These are phyloP conservation scores for Paedocypris sp. DNA, from an alignment of 2,113 vertebrate genomes.

Conservation along the genomic window DNA sequence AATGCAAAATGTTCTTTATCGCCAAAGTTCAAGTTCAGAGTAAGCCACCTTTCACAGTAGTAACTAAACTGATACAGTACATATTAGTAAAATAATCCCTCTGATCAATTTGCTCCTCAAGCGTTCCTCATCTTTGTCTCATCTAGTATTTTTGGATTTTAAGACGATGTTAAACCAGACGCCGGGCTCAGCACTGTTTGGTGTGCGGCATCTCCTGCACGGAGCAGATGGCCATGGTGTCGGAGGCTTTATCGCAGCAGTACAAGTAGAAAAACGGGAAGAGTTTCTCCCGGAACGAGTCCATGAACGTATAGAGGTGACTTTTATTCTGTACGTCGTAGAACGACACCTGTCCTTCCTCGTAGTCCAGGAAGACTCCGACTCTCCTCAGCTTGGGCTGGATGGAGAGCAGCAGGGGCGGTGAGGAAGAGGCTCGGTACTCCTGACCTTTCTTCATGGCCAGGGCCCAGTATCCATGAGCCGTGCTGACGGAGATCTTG, in stretches of 20 bases:
- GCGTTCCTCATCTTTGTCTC: no score
- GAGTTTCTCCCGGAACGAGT: slow-evolving; percentile 67
- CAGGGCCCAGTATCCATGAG: slow-evolving; percentile 67
- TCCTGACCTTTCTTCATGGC: slow-evolving; percentile 64
- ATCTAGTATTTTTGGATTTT: no score
- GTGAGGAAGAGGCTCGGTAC: slow-evolving; percentile 57
- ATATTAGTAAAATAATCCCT: no score
- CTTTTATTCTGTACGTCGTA: slow-evolving; percentile 61
- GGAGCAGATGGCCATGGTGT: slow-evolving; percentile 52
- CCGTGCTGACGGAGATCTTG: slow-evolving; percentile 51
- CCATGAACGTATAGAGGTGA: slow-evolving; percentile 73
- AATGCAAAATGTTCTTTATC: no score
- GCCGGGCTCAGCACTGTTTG: slow-evolving; percentile 41
- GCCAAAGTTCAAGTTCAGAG: no score
- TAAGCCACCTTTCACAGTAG: no score
- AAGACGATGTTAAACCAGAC: no score
- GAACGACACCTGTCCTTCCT: slow-evolving; percentile 76
- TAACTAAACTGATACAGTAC: no score
- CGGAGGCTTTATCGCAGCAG: slow-evolving; percentile 65
- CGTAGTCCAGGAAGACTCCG: slow-evolving; percentile 76
- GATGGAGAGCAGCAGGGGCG: slow-evolving; percentile 47
- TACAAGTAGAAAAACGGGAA: slow-evolving; percentile 75
- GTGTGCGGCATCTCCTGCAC: slow-evolving; percentile 36
- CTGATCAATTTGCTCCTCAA: no score
- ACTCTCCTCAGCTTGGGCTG: slow-evolving; percentile 59